Evolutionary conservation across 2,797 vertebrate species (phyloP).

Genomic region (Antennarius maculatus): DNA sequence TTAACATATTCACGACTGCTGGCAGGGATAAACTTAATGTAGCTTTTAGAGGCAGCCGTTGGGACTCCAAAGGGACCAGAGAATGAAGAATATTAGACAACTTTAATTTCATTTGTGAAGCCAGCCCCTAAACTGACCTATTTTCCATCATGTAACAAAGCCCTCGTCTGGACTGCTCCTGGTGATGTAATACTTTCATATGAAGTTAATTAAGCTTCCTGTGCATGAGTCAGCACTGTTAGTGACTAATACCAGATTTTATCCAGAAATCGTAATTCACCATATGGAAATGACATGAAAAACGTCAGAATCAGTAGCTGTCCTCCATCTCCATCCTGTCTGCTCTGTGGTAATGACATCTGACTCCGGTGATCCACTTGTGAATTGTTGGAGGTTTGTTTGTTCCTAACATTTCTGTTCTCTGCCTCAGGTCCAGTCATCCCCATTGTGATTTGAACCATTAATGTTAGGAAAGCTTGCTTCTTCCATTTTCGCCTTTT

Average conservation of each 20-base stretch:
- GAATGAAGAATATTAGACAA: constrained; percentile 27
- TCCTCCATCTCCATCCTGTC: too few relatives aligned
- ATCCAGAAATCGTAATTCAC: constrained; percentile 38
- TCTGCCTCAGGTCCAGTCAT: too few relatives aligned
- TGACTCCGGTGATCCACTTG: too few relatives aligned
- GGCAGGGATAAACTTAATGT: constrained; percentile 45
- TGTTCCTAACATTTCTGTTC: too few relatives aligned
- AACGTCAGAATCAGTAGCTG: not conserved
- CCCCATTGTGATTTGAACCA: not conserved
- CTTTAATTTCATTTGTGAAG: constrained; percentile 26
- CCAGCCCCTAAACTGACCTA: constrained; percentile 47
- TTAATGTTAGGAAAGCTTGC: not conserved
- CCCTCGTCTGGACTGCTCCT: constrained; percentile 24
- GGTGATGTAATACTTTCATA: constrained; percentile 63
- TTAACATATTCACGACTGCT: constrained; percentile 65
- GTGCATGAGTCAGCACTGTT: constrained; percentile 67
- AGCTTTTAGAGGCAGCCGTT: constrained; percentile 32
- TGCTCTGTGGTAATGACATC: too few relatives aligned
- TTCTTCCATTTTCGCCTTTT: too few relatives aligned
- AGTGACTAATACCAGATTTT: constrained; percentile 53
- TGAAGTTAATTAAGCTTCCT: constrained; percentile 65
- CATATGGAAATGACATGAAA: constrained; percentile 22
- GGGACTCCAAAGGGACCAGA: constrained; percentile 19
- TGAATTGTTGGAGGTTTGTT: too few relatives aligned
- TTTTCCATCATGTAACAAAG: constrained; percentile 57